Conservation (phyloP, 2,888 invertebrate genomes). For the Catonia carolina region DNA sequence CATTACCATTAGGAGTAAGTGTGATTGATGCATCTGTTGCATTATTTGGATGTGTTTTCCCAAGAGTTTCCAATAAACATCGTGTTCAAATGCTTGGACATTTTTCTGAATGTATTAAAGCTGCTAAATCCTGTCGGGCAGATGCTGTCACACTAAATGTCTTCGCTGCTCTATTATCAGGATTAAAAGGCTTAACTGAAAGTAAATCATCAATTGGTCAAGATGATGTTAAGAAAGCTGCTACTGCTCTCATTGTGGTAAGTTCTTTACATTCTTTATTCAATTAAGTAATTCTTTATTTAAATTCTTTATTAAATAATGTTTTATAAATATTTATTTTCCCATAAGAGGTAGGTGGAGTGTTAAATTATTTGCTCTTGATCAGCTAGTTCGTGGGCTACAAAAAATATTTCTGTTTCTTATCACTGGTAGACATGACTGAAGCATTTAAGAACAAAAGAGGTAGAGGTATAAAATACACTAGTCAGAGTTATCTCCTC, state of each 20-base stretch:
- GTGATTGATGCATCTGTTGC: slow-evolving; percentile 92
- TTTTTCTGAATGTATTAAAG: slow-evolving; percentile 89
- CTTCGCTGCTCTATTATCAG: slow-evolving; percentile 85
- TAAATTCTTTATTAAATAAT: neutral
- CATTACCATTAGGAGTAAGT: slow-evolving; percentile 88
- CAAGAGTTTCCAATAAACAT: slow-evolving; percentile 91
- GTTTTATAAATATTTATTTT: neutral
- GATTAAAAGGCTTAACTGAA: slow-evolving; percentile 81
- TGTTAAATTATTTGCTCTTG: too few relatives aligned
- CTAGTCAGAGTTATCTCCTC: too few relatives aligned
- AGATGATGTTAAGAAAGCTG: slow-evolving; percentile 82
- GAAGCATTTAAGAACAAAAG: too few relatives aligned
- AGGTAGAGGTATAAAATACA: too few relatives aligned
- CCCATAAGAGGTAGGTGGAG: too few relatives aligned
- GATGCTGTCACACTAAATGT: slow-evolving; percentile 96
- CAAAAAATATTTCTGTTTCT: too few relatives aligned
- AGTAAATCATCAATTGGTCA: slow-evolving; percentile 78
- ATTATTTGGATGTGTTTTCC: slow-evolving; percentile 90
- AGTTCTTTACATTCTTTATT: too few relatives aligned
- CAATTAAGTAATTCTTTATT: slow-evolving; percentile 4
- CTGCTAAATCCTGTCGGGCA: slow-evolving; percentile 86
- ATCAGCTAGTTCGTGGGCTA: too few relatives aligned
- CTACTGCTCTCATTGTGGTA: slow-evolving; percentile 72
- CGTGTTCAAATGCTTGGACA: slow-evolving; percentile 96
- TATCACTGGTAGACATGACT: too few relatives aligned